Conservation (phyloP, 37 sponge, comb jelly and placozoan species). For the Petrosia ficiformis region DNA sequence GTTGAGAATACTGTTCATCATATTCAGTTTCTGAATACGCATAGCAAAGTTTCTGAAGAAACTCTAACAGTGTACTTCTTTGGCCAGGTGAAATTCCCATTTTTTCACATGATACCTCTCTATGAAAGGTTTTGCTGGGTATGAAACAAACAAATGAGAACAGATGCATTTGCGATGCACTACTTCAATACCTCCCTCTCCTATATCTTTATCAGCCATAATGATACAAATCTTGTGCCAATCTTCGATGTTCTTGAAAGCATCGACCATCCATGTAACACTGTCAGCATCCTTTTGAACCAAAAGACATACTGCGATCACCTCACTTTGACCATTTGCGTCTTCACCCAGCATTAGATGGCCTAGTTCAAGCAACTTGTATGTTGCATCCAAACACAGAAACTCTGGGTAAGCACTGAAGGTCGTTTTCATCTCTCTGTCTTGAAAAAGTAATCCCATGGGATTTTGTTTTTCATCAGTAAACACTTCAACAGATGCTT, state of each 20-base stretch:
- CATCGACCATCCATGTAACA: conserved; percentile 40
- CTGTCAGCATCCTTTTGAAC: conserved; percentile 21
- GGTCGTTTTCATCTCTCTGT: not conserved
- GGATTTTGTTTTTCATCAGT: conserved; percentile 14
- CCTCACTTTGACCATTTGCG: conserved; percentile 60
- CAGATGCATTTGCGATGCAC: conserved; percentile 23
- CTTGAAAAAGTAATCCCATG: conserved; percentile 33
- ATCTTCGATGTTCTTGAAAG: conserved; percentile 42
- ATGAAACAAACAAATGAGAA: conserved; percentile 67
- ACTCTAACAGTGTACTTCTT: conserved; percentile 18
- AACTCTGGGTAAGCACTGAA: conserved; percentile 49
- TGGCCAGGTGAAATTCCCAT: conserved; percentile 43
- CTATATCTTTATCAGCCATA: conserved; percentile 68
- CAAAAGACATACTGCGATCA: conserved; percentile 17
- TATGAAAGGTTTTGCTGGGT: conserved; percentile 15
- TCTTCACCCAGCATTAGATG: conserved; percentile 41
- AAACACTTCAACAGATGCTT: conserved; percentile 27
- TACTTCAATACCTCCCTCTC: conserved; percentile 35
- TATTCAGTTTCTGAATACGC: conserved; percentile 23
- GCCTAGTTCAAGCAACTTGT: conserved; percentile 41
- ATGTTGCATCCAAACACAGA: conserved; percentile 37
- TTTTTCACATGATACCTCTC: conserved; percentile 59
- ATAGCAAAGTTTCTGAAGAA: conserved; percentile 53
- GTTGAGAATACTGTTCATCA: conserved; percentile 28
- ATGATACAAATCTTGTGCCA: conserved; percentile 23